A percentile compares a stretch with the other conserved stretches of the same genome.
These are phyloP conservation scores for Phrynosoma blainvillii DNA, from an alignment of 2,113 vertebrate species.

Conservation along the genomic window DNA sequence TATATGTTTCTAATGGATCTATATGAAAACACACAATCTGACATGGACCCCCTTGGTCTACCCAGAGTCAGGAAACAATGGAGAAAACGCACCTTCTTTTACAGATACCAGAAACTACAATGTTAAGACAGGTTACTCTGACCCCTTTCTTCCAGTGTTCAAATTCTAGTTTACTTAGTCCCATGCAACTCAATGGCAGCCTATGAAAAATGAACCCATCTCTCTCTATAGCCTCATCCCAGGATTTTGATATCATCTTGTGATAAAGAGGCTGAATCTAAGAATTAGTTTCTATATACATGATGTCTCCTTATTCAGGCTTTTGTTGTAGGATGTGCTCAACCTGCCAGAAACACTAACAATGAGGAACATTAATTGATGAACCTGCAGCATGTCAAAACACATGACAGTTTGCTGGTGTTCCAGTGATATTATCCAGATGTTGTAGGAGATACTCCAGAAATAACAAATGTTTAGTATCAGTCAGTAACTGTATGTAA, in stretches of 20 bases:
- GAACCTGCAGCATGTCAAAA: slow-evolving; percentile 1
- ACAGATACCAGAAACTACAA: background rate
- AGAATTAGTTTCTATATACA: background rate
- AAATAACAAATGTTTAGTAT: slow-evolving; percentile 21
- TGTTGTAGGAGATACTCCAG: background rate
- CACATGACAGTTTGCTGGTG: background rate
- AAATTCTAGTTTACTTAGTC: background rate
- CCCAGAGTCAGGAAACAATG: background rate
- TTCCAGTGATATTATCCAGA: background rate
- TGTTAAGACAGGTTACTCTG: no score
- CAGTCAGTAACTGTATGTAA: background rate
- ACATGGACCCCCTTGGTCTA: no score
- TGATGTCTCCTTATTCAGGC: background rate
- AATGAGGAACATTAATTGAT: background rate
- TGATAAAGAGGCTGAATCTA: background rate
- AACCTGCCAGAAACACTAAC: background rate
- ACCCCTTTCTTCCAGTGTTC: background rate
- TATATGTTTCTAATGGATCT: background rate
- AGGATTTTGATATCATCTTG: background rate
- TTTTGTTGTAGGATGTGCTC: background rate
- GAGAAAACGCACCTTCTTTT: background rate
- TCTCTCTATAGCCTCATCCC: background rate
- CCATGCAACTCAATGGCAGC: background rate
- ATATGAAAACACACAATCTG: background rate
- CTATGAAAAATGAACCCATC: background rate